phyloP scores from a whole-genome alignment of 2,888 invertebrate genomes.

The Suillia variegata region DNA sequence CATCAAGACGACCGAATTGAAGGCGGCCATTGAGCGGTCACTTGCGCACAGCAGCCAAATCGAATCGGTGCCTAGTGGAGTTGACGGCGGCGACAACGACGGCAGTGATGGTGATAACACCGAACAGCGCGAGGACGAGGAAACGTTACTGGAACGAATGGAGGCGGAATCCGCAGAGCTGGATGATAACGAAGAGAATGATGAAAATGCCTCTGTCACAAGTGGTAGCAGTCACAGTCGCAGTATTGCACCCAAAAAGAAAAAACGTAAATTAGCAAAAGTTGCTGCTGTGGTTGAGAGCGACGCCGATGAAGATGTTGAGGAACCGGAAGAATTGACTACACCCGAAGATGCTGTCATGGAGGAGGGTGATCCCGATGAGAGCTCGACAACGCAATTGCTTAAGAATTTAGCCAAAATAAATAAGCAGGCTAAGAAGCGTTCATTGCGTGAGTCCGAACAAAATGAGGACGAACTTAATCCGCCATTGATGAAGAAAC shows the following conservation, averaged over 20 bases:
- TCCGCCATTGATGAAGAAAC: slow-evolving; percentile 32
- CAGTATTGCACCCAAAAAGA: neutral
- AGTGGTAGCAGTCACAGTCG: slow-evolving; percentile 19
- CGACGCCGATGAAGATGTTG: slow-evolving; percentile 26
- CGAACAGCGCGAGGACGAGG: slow-evolving; percentile 30
- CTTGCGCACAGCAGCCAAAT: slow-evolving; percentile 50
- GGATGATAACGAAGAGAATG: slow-evolving; percentile 3
- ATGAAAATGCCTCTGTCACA: slow-evolving; percentile 16
- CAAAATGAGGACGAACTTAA: slow-evolving; percentile 27
- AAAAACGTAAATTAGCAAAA: slow-evolving; percentile 11
- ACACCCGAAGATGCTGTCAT: slow-evolving; percentile 31
- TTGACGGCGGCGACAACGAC: slow-evolving; percentile 24
- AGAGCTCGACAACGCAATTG: slow-evolving; percentile 29
- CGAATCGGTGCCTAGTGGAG: slow-evolving; percentile 38
- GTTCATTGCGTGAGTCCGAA: slow-evolving; percentile 33
- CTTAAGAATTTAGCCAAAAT: slow-evolving; percentile 46
- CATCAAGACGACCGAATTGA: slow-evolving; percentile 63
- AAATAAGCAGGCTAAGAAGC: slow-evolving; percentile 42
- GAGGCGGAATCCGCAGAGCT: slow-evolving; percentile 28
- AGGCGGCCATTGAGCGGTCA: slow-evolving; percentile 63
- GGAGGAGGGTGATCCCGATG: slow-evolving; percentile 38
- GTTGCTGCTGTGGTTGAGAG: neutral
- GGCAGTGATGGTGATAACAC: slow-evolving; percentile 22
- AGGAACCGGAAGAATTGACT: slow-evolving; percentile 11
- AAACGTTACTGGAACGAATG: slow-evolving; percentile 33